A percentile compares a stretch with the other conserved stretches of the same genome.
phyloP scores from a whole-genome alignment of 2,888 invertebrate species.

The Tachina fera region DNA sequence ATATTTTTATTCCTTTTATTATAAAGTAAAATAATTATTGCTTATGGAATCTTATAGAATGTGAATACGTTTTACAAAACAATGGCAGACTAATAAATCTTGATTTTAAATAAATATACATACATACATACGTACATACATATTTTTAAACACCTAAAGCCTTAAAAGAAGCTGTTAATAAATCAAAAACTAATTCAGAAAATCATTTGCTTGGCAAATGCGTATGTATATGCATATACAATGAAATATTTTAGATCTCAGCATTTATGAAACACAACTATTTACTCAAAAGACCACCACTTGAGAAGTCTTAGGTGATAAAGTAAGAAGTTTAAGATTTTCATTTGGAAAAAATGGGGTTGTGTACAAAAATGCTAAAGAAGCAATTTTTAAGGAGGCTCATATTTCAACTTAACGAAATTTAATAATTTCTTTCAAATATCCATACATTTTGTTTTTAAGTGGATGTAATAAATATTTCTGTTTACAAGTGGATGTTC shows the following conservation, averaged over 20 bases:
- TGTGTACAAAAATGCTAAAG: too few species aligned
- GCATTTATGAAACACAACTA: neutral
- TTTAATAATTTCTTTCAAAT: too few species aligned
- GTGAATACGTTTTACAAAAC: slow-evolving; percentile 21
- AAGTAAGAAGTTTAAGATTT: neutral
- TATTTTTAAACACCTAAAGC: slow-evolving; percentile 23
- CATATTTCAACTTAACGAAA: too few species aligned
- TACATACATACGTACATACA: too few species aligned
- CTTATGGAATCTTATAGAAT: slow-evolving; percentile 7
- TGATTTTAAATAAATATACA: slow-evolving; percentile 35
- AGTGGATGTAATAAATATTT: too few species aligned
- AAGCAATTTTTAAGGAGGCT: too few species aligned
- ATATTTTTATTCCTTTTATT: slow-evolving; percentile 29
- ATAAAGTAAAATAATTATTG: slow-evolving; percentile 38
- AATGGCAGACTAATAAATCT: slow-evolving; percentile 65
- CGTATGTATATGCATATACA: slow-evolving; percentile 24
- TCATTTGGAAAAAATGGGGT: neutral
- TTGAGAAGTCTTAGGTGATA: neutral
- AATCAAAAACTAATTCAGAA: slow-evolving; percentile 41
- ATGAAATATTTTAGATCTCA: slow-evolving; percentile 41
- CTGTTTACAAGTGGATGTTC: too few species aligned
- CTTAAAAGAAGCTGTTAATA: slow-evolving; percentile 30
- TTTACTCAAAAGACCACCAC: slow-evolving; percentile 11
- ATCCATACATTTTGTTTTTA: too few species aligned
- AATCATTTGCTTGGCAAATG: slow-evolving; percentile 20